phyloP scores from a whole-genome alignment of 2,888 invertebrate genomes.

The Metacarcinus magister region DNA sequence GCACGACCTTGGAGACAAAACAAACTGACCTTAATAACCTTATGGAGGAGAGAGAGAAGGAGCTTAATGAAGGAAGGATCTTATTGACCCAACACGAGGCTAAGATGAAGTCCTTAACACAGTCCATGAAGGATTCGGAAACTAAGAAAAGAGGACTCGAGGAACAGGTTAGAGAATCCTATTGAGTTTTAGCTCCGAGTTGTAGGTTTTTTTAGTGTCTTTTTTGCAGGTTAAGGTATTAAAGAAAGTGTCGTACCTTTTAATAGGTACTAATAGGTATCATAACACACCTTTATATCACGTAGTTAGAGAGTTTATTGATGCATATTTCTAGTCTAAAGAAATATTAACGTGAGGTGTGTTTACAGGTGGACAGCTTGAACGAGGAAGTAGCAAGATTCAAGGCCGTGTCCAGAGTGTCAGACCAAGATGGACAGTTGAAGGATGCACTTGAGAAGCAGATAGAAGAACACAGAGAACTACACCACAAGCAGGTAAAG shows the following conservation, averaged over 20 bases:
- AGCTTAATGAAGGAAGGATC: slow-evolving; percentile 94
- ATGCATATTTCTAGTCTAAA: too few species aligned
- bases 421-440: slow-evolving; percentile 84
- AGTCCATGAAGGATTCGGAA: slow-evolving; percentile 97
- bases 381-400: slow-evolving; percentile 97
- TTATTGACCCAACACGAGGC: slow-evolving; percentile 98
- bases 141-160: slow-evolving; percentile 96
- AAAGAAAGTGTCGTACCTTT: too few species aligned
- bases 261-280: too few species aligned
- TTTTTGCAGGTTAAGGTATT: too few species aligned
- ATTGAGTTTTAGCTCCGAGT: not conserved
- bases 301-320: too few species aligned
- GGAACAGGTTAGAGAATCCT: slow-evolving; percentile 88
- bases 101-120: slow-evolving; percentile 96
- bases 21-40: slow-evolving; percentile 88
- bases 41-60: slow-evolving; percentile 95
- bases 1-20: slow-evolving; percentile 92
- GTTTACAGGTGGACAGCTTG: slow-evolving; percentile 90
- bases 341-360: too few species aligned
- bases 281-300: too few species aligned
- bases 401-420: slow-evolving; percentile 89
- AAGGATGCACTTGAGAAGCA: slow-evolving; percentile 90
- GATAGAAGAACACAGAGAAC: slow-evolving; percentile 96
- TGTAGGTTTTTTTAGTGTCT: not conserved
- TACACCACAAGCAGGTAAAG: slow-evolving; percentile 91